Conservation (phyloP, 35 echinoderm and acorn worm species). For the Chiridota heheva region DNA sequence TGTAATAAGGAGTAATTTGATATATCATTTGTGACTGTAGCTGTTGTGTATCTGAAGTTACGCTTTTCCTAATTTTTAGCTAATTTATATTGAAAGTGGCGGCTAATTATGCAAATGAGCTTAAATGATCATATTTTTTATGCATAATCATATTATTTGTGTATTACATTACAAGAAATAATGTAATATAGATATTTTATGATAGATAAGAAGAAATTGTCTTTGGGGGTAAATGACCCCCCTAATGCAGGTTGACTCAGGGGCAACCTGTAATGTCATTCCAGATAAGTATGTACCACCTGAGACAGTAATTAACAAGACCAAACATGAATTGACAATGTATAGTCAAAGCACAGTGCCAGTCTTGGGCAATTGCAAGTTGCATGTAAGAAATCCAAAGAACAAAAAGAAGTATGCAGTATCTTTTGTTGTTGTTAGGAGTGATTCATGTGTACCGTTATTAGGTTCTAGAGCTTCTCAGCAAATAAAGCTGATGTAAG, state of each 20-base stretch:
- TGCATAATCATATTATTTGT: no score
- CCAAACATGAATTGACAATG: constrained; percentile 4
- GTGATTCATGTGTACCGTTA: not conserved
- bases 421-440: constrained; percentile 13
- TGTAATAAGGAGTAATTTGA: no score
- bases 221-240: no score
- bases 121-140: no score
- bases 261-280: constrained; percentile 46
- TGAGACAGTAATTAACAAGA: not conserved
- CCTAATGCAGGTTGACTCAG: constrained; percentile 52
- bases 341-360: constrained; percentile 30
- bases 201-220: no score
- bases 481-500: constrained; percentile 32
- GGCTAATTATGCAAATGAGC: no score
- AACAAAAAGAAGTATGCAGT: constrained; percentile 26
- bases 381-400: constrained; percentile 38
- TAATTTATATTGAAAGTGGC: no score
- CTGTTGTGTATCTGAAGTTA: no score
- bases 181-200: no score
- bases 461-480: constrained; percentile 16
- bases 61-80: no score
- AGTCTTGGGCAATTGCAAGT: constrained; percentile 38
- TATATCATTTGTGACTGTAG: no score
- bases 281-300: constrained; percentile 14
- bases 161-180: no score